These are phyloP conservation scores for Egretta garzetta DNA, from an alignment of 2,113 vertebrate genomes.

Conservation along the genomic window DNA sequence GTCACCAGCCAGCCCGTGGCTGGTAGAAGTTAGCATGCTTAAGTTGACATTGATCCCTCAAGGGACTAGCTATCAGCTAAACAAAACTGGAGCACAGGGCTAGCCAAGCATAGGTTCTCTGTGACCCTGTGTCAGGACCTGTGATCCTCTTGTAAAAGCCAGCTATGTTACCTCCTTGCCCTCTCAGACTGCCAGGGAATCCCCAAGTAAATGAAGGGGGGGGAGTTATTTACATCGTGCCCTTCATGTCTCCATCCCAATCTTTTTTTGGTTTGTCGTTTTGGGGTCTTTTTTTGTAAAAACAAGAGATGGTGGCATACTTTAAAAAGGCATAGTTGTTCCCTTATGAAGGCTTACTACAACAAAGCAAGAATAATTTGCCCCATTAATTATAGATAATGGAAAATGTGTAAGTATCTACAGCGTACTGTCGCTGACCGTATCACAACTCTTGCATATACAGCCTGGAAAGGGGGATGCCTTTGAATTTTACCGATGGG, in stretches of 20 bases:
- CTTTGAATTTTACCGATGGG: not conserved
- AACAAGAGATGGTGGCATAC: not conserved
- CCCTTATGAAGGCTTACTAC: not conserved
- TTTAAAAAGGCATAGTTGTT: not conserved
- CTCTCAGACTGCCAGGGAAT: slow-evolving; percentile 41
- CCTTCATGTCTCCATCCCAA: not conserved
- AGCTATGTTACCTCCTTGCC: slow-evolving; percentile 38
- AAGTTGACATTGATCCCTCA: slow-evolving; percentile 39
- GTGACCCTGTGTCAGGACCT: slow-evolving; percentile 50
- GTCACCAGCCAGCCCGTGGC: not conserved
- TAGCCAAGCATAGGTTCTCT: slow-evolving; percentile 39
- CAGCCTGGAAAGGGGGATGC: not conserved
- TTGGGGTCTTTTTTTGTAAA: not conserved
- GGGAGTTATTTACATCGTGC: not conserved
- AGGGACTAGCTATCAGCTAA: slow-evolving; percentile 43
- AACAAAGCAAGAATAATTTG: slow-evolving; percentile 9
- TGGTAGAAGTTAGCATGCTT: slow-evolving; percentile 15
- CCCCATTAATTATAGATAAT: slow-evolving; percentile 14
- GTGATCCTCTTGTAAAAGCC: slow-evolving; percentile 47
- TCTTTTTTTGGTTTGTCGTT: too few species aligned
- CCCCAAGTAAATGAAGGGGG: not conserved
- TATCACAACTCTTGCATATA: rapidly evolving
- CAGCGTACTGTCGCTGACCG: rapidly evolving
- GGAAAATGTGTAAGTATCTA: not conserved
- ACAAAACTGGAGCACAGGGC: slow-evolving; percentile 50